Evolutionary conservation across 2,113 vertebrate genomes (phyloP).

Genomic region (Origma solitaria): DNA sequence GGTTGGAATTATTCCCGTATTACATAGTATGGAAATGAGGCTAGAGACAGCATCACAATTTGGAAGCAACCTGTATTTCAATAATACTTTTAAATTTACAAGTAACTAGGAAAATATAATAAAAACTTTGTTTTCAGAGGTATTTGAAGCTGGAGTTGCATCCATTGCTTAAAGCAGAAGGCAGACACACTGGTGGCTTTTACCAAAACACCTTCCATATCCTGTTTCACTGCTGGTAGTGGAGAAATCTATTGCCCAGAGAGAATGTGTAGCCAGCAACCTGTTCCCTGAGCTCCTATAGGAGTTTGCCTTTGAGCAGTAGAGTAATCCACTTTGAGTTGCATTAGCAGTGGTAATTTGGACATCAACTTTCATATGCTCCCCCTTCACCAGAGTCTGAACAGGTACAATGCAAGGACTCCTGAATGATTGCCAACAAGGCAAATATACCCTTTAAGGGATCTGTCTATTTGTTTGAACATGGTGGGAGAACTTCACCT

Average conservation of each 20-base stretch:
- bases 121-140: not conserved
- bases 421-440: not conserved
- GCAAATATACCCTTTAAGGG: not conserved
- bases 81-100: not conserved
- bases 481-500: not conserved
- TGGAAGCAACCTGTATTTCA: not conserved
- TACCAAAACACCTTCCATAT: not conserved
- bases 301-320: not conserved
- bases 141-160: accelerated
- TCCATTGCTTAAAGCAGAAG: not conserved
- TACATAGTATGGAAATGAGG: not conserved
- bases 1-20: not conserved
- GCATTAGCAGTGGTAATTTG: not conserved
- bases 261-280: not conserved
- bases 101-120: not conserved
- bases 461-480: not conserved
- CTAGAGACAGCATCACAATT: not conserved
- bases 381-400: not conserved
- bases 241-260: not conserved
- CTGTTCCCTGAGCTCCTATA: not conserved
- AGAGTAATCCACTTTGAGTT: not conserved
- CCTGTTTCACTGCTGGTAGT: not conserved
- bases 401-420: not conserved
- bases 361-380: not conserved
- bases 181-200: not conserved